These are phyloP conservation scores for Piprites chloris DNA, from an alignment of 2,113 vertebrate genomes.

Conservation along the genomic window DNA sequence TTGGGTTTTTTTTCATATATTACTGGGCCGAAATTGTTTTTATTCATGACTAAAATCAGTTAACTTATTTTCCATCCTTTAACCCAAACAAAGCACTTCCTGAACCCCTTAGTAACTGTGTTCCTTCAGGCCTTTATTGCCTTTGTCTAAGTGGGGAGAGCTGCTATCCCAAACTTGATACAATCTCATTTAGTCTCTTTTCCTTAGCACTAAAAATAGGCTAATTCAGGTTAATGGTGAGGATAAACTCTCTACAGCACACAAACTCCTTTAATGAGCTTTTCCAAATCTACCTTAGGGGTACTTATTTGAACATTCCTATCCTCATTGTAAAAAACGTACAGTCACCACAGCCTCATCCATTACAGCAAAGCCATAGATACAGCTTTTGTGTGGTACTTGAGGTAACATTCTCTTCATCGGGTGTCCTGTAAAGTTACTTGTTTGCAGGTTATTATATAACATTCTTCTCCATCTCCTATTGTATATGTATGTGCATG, in stretches of 20 bases:
- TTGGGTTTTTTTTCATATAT: accelerated
- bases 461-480: not conserved
- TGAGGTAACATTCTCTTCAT: not conserved
- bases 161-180: not conserved
- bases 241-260: not conserved
- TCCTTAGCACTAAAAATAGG: not conserved
- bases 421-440: not conserved
- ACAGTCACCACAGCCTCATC: not conserved
- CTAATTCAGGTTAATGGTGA: not conserved
- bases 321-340: not conserved
- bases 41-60: not conserved
- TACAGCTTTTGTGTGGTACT: not conserved
- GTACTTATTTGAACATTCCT: not conserved
- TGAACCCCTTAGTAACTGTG: not conserved
- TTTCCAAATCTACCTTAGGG: not conserved
- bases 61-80: not conserved
- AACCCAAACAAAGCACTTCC: not conserved
- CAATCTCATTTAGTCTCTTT: not conserved
- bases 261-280: not conserved
- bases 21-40: not conserved
- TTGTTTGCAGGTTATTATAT: not conserved
- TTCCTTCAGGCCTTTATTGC: not conserved
- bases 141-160: not conserved
- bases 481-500: accelerated
- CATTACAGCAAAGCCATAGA: not conserved